Base-by-base conservation (phyloP, 2,888 invertebrate species). In the Rhorus exstirpatorius region DNA sequence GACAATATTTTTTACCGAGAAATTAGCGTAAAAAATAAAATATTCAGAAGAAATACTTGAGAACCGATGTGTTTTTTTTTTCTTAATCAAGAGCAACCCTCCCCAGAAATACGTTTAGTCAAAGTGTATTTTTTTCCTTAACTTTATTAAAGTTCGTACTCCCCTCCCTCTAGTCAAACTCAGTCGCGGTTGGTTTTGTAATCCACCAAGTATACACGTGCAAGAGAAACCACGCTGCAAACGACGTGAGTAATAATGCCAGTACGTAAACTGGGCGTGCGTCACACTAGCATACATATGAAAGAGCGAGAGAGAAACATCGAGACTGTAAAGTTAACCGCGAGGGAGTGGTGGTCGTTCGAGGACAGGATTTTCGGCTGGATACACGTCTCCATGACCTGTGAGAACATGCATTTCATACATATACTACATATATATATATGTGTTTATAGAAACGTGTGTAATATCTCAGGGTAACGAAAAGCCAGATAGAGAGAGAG, bases 361-460 rank as follows among this genome's bases (percentile, higher is more conserved):
- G 78, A 63, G 68, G 55, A 78, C 82, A 75, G 78, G 58, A 74
- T 75, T 82, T 82, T 82, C 58, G 74, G 70, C 78, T 70, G 58
- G 46, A 14, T 41, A 65, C 41, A 75, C 77, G 68, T 46, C 53
- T 60, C 60, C 38, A 38, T 17, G 41, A 44, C 44, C 61, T n/a
- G 7, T n/a, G n/a, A n/a, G n/a, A 7, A 41, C 24, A 63, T 41
- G 44, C 24, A 41, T n/a, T 41, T 41, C 21, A n/a, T 12, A 44
- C 7, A 19, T 19, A 49, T 8, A 19, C n/a, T n/a, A 49, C 19
- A 49, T 49, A 53, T 53, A 24, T 12, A 3, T 24, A 21, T 51
- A 21, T 21, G 19, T 21, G 31, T 31, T 2, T 3, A 53, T 53
- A 24, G 26, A 7, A 0, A n/a, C 31, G 12, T 17, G 17, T 49